phyloP scores from a whole-genome alignment of 2,113 vertebrate genomes.

The Petromus typicus region DNA sequence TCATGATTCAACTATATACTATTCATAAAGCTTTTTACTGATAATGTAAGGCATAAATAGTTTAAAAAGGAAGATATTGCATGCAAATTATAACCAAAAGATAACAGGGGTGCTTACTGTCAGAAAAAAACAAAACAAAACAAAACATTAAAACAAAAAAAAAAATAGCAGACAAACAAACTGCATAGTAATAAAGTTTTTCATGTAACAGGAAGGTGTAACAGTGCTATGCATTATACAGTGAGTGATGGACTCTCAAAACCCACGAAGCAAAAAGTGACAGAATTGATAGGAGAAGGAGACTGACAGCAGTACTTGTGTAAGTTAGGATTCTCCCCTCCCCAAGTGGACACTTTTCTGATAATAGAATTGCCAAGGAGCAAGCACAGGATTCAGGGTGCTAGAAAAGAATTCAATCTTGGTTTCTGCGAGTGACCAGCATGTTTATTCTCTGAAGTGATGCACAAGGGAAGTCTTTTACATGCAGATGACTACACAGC shows the following conservation, averaged over 20 bases:
- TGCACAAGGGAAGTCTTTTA: background rate
- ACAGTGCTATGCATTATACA: background rate
- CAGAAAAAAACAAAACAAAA: background rate
- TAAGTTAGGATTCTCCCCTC: background rate
- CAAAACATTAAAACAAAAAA: background rate
- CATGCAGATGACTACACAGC: background rate
- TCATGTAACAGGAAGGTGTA: background rate
- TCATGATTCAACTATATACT: background rate
- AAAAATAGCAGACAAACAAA: background rate
- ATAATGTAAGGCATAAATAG: background rate
- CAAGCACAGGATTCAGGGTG: background rate
- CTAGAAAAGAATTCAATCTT: background rate
- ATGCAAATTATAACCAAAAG: background rate
- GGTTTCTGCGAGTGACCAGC: background rate
- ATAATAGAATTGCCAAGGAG: background rate
- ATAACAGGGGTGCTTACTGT: background rate
- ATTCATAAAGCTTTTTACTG: background rate
- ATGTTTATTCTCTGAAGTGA: background rate
- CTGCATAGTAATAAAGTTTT: background rate
- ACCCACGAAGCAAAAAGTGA: background rate
- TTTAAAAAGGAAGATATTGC: background rate
- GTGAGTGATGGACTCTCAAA: background rate
- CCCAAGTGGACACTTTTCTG: background rate
- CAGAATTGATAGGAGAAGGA: background rate
- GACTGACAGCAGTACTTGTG: background rate